Conservation (phyloP, 2,113 vertebrate species). For the Athene noctua region DNA sequence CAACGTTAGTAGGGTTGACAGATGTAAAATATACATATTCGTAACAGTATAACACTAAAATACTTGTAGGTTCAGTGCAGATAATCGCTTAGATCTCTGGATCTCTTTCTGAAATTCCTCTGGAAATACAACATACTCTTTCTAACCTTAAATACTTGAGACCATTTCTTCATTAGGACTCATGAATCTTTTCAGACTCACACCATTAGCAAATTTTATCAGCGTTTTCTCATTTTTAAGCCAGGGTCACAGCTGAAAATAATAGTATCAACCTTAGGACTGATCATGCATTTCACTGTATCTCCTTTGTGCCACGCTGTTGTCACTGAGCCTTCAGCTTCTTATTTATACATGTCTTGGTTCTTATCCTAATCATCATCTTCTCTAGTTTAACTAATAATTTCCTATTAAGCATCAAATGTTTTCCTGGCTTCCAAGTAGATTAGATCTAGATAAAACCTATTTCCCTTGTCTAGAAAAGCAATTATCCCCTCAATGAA, state of each 20-base stretch:
- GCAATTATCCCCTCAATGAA: background rate
- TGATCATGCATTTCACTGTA: background rate
- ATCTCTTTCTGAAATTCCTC: background rate
- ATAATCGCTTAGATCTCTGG: background rate
- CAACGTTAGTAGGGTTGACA: accelerated
- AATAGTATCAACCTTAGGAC: background rate
- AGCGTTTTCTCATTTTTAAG: background rate
- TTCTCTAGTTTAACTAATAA: background rate
- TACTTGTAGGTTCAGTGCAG: background rate
- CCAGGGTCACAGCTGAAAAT: background rate
- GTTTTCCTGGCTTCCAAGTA: background rate
- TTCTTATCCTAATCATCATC: background rate
- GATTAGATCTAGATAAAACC: conserved; percentile 12
- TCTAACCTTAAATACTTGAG: background rate
- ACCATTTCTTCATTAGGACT: background rate
- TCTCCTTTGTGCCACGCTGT: background rate
- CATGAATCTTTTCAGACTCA: background rate
- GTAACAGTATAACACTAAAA: background rate
- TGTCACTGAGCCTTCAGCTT: background rate
- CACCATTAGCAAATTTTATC: background rate
- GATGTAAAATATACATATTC: accelerated
- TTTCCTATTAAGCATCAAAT: background rate
- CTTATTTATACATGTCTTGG: background rate
- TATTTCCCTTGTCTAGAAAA: conserved; percentile 14
- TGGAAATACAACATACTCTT: background rate